Base-by-base conservation (phyloP, 2,113 vertebrate species). In the Baryphthengus martii region DNA sequence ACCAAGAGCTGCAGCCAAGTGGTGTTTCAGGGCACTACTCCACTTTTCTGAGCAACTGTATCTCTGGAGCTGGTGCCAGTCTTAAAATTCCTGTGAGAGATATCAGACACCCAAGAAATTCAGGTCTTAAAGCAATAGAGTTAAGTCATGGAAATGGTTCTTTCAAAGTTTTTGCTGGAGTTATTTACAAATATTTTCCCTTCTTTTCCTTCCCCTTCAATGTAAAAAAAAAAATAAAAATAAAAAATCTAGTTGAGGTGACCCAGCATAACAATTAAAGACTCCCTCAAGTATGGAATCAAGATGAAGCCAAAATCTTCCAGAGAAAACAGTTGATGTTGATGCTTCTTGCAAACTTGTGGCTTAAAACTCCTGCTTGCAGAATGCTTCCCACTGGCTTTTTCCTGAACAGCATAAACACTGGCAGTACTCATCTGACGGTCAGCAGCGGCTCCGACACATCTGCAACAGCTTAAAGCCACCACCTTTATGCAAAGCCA, bases 51-150 rank as follows among this genome's bases (percentile, higher is more conserved):
- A 73, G 70, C 89, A 95, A 78, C 68, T 75, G 26, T 79, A 89
- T 63, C 65, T 87, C 68, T 52, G 52, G 73, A 93, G 76, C 49
- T 67, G 11, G 29, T 91, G 93, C 91, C 86, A 92, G 86, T 21
- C 86, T 68, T 55, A 59, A 75, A 77, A 85, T 92, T 89, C 84
- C 73, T 44, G 52, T 5, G 35, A 68, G 82, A 73, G 76, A 92
- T 42, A 93, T 24, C 61, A 85, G 91, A 91, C 91, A 92, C 44
- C 89, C 74, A 68, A 89, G 65, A 93, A 87, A 87, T 78, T 89
- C 52, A 81, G 67, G 35, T 92, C 93, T 90, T 96, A 92, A 92
- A 95, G 94, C 1, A 12, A 85, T 45, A 90, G n/a, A 70, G 40
- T 83, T 50, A 86, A 8, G 47, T 37, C 68, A 49, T 72, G 33